phyloP scores from a whole-genome alignment of 2,888 invertebrate species.

The Congeria kusceri region DNA sequence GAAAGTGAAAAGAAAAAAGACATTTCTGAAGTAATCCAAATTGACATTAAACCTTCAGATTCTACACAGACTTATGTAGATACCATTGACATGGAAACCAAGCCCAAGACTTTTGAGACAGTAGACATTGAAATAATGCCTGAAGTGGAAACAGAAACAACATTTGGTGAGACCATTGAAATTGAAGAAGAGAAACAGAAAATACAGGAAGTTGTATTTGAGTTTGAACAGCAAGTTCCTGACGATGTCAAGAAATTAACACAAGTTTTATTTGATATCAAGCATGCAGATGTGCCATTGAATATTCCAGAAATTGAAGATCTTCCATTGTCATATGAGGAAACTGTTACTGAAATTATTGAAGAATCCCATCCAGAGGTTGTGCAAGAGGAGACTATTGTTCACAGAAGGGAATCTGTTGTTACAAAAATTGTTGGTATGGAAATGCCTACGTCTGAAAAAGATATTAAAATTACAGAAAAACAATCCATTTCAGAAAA shows the following conservation, averaged over 20 bases:
- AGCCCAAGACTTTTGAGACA: neutral
- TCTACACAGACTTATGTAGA: constrained; percentile 10
- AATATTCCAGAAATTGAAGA: neutral
- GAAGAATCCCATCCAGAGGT: constrained; percentile 25
- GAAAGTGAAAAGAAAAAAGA: constrained; percentile 40
- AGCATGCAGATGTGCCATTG: neutral
- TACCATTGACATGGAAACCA: constrained; percentile 27
- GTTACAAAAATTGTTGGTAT: neutral
- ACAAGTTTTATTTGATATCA: constrained; percentile 17
- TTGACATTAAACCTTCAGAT: constrained; percentile 25
- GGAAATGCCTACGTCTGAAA: constrained; percentile 5
- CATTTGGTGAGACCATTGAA: constrained; percentile 24
- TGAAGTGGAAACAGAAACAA: constrained; percentile 15
- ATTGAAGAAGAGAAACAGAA: constrained; percentile 39
- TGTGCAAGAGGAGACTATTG: constrained; percentile 9
- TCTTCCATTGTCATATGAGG: neutral
- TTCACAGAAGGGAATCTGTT: neutral
- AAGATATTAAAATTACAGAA: constrained; percentile 29
- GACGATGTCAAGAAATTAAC: constrained; percentile 10
- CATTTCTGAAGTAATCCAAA: constrained; percentile 16
- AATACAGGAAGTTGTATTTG: constrained; percentile 28
- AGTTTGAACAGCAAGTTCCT: constrained; percentile 11
- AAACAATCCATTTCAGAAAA: constrained; percentile 13
- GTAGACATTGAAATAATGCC: constrained; percentile 15
- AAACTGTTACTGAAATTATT: constrained; percentile 8